A percentile compares a stretch with the other conserved stretches of the same genome.
These are phyloP conservation scores for Lumbricus terrestris DNA, from an alignment of 2,888 invertebrate genomes.

Conservation along the genomic window DNA sequence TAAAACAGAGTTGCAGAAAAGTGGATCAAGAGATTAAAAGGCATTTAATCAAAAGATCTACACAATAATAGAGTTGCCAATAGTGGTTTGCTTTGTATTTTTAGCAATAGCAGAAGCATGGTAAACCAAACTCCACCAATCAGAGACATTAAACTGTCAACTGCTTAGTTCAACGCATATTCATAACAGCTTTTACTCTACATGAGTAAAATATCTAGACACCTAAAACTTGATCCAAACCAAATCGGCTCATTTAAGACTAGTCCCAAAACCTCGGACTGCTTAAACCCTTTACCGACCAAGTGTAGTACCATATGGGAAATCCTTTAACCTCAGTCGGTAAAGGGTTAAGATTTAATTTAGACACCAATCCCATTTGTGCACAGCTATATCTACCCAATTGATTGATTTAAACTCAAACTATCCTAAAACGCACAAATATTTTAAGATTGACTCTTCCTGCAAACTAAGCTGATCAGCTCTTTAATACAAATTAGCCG, in stretches of 20 bases:
- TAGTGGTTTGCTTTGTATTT: not conserved
- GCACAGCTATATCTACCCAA: not conserved
- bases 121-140: not conserved
- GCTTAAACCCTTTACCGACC: too few species aligned
- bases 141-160: not conserved
- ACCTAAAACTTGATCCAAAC: not conserved
- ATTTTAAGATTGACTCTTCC: not conserved
- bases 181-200: not conserved
- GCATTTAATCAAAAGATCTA: too few species aligned
- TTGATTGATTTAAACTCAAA: not conserved
- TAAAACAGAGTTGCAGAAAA: not conserved
- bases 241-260: not conserved
- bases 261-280: not conserved
- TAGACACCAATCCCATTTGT: not conserved
- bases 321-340: too few species aligned
- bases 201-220: not conserved
- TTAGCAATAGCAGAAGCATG: not conserved
- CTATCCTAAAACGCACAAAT: not conserved
- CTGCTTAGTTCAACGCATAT: not conserved
- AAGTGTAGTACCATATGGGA: too few species aligned
- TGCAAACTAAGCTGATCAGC: not conserved
- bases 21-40: not conserved
- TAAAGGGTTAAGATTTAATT: too few species aligned
- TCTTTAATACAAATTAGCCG: not conserved
- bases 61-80: not conserved